A percentile compares a stretch with the other conserved stretches of the same genome.
phyloP scores from a whole-genome alignment of 2,113 vertebrate genomes.

The Cynoglossus semilaevis region DNA sequence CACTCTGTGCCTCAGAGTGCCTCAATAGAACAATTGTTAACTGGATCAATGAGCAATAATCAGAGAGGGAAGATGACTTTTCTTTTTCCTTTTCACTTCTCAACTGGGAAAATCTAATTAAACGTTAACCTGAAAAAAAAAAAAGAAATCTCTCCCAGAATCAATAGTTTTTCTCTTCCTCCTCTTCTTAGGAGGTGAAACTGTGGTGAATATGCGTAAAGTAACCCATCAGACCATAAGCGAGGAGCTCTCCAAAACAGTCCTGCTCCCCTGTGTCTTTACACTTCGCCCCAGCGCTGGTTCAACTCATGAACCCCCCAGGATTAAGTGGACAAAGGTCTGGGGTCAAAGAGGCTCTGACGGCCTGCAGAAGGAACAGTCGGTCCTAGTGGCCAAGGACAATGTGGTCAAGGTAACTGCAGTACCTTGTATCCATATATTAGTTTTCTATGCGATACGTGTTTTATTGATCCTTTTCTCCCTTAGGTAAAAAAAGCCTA shows the following conservation, averaged over 20 bases:
- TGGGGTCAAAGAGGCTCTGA: constrained; percentile 79
- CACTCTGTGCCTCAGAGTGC: constrained; percentile 16
- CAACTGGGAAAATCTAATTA: constrained; percentile 10
- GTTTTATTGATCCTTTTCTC: neutral
- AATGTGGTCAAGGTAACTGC: constrained; percentile 82
- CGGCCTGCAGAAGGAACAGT: constrained; percentile 82
- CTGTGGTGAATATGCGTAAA: constrained; percentile 85
- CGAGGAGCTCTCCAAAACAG: constrained; percentile 84
- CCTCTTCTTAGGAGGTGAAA: constrained; percentile 62
- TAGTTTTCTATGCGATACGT: neutral
- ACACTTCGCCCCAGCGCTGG: constrained; percentile 67
- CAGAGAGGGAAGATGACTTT: constrained; percentile 12
- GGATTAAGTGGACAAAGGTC: constrained; percentile 96
- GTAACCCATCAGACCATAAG: constrained; percentile 78
- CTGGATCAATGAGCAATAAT: constrained; percentile 57
- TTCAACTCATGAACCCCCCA: constrained; percentile 77
- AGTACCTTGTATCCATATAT: neutral
- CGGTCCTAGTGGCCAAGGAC: constrained; percentile 92
- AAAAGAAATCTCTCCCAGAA: neutral
- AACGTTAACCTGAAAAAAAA: neutral
- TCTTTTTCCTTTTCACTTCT: constrained; percentile 15
- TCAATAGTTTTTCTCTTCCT: constrained; percentile 2
- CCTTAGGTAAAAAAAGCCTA: constrained; percentile 83
- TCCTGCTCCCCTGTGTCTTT: constrained; percentile 88
- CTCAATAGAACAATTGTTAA: constrained; percentile 29